A percentile compares a stretch with the other conserved stretches of the same genome.
phyloP scores from a whole-genome alignment of 2,797 vertebrate genomes.

The Chaetodon trifasciatus region DNA sequence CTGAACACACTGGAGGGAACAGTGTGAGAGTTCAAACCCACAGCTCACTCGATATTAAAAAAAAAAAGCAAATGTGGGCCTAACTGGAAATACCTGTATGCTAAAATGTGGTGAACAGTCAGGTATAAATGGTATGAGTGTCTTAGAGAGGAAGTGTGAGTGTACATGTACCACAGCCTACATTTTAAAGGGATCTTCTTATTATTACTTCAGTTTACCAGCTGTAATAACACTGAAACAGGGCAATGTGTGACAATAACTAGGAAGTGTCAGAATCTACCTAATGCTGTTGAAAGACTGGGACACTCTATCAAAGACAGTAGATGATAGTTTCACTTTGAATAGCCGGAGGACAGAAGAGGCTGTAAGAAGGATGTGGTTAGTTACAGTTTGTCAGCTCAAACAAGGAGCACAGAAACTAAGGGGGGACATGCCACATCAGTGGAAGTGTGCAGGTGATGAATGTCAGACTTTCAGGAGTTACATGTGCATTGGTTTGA shows the following conservation, averaged over 20 bases:
- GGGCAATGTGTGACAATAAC: neutral
- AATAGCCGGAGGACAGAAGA: conserved; percentile 17
- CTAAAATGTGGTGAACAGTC: conserved; percentile 1
- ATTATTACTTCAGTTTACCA: neutral
- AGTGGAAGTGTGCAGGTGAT: conserved; percentile 2
- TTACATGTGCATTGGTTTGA: conserved; percentile 2
- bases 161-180: neutral
- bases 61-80: neutral
- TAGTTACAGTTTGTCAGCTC: conserved; percentile 39
- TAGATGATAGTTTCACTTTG: neutral
- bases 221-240: neutral
- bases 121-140: neutral
- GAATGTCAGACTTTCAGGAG: neutral
- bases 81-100: conserved; percentile 49
- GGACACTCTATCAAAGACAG: neutral
- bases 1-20: conserved; percentile 87
- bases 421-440: conserved; percentile 32
- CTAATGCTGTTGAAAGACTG: conserved; percentile 1
- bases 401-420: conserved; percentile 32
- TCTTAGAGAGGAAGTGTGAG: conserved; percentile 4
- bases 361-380: conserved; percentile 43
- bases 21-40: conserved; percentile 21
- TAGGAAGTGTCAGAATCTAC: neutral
- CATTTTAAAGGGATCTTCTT: neutral
- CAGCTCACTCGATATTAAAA: neutral